phyloP scores from a whole-genome alignment of 2,888 invertebrate species.

The Phortica magna region DNA sequence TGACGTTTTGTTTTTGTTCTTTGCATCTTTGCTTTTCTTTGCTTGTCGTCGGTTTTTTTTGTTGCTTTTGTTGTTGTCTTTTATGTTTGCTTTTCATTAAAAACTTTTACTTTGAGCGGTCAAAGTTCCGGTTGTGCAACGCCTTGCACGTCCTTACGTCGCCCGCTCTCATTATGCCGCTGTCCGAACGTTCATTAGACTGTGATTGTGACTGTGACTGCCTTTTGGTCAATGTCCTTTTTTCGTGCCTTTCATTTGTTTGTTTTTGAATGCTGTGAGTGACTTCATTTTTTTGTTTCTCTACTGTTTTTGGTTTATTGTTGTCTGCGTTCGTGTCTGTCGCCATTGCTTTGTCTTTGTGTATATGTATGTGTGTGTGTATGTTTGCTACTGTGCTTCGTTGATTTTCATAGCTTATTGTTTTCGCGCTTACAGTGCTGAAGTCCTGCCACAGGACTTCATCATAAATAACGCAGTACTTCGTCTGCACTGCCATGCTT shows the following conservation, averaged over 20 bases:
- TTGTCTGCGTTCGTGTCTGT: conserved; percentile 33
- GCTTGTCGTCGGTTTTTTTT: conserved; percentile 23
- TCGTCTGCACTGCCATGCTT: neutral
- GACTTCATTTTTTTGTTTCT: conserved; percentile 33
- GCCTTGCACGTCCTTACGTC: neutral
- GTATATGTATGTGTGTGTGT: neutral
- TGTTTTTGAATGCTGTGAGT: conserved; percentile 39
- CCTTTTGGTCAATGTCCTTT: conserved; percentile 54
- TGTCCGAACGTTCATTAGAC: neutral
- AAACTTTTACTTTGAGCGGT: conserved; percentile 69
- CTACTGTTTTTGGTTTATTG: conserved; percentile 19
- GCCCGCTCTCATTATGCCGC: neutral
- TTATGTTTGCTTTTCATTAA: conserved; percentile 75
- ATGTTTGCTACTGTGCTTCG: conserved; percentile 19
- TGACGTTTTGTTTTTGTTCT: conserved; percentile 26
- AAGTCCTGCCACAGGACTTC: conserved; percentile 28
- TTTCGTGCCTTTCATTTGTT: conserved; percentile 67
- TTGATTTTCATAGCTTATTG: conserved; percentile 31
- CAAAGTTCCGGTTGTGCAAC: conserved; percentile 58
- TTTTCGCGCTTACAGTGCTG: conserved; percentile 25
- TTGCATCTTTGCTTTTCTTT: conserved; percentile 39
- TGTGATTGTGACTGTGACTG: conserved; percentile 24
- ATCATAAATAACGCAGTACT: conserved; percentile 31
- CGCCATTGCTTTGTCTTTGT: conserved; percentile 32
- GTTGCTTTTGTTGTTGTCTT: conserved; percentile 33